Evolutionary conservation across 2,888 invertebrate species (phyloP).

Genomic region (Tenthredo distinguenda): DNA sequence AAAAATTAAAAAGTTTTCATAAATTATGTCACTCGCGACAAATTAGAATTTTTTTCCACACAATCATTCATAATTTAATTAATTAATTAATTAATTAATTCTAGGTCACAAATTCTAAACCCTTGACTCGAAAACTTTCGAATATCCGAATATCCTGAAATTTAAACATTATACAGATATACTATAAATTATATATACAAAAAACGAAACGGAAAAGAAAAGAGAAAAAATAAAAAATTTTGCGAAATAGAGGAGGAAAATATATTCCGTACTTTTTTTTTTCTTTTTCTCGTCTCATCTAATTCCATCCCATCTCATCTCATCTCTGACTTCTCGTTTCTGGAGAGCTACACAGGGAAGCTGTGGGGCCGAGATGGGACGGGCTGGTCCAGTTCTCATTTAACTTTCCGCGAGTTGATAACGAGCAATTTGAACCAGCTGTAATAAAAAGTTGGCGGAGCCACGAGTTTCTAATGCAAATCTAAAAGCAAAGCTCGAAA

Average conservation of each 20-base stretch:
- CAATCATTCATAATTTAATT: too few relatives aligned
- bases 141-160: too few relatives aligned
- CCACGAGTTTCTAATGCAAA: constrained; percentile 38
- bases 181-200: too few relatives aligned
- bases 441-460: constrained; percentile 55
- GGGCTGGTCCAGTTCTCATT: constrained; percentile 54
- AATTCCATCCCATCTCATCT: background rate
- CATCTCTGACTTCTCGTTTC: constrained; percentile 20
- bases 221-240: too few relatives aligned
- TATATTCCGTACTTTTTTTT: background rate
- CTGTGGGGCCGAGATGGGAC: background rate
- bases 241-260: background rate
- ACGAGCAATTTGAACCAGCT: constrained; percentile 59
- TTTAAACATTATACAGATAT: too few relatives aligned
- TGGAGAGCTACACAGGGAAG: background rate
- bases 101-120: too few relatives aligned
- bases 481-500: constrained; percentile 38
- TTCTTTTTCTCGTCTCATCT: constrained; percentile 5
- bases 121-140: too few relatives aligned
- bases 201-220: background rate
- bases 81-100: too few relatives aligned
- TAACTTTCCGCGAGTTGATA: constrained; percentile 58
- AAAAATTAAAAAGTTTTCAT: too few relatives aligned
- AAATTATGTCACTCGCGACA: too few relatives aligned
- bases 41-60: too few relatives aligned